phyloP scores from a whole-genome alignment of 2,797 vertebrate species.

The Pseudochirops cupreus region DNA sequence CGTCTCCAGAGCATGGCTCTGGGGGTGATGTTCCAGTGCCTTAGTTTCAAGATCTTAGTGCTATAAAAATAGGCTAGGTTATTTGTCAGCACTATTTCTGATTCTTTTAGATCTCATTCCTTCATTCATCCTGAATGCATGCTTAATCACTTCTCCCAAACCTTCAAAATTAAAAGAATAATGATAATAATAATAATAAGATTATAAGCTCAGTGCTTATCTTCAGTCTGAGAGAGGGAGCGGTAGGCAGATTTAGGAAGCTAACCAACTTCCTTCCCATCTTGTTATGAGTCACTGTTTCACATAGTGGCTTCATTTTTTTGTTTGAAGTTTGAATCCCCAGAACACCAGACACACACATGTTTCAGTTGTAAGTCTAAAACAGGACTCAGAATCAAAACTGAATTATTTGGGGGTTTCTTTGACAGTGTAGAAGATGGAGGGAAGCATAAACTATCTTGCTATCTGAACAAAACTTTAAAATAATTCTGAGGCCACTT shows the following conservation, averaged over 20 bases:
- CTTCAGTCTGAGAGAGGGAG: background rate
- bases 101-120: background rate
- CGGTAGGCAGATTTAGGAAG: background rate
- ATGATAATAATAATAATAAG: background rate
- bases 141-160: background rate
- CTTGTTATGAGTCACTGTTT: background rate
- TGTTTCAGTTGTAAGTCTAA: slow-evolving; percentile 43
- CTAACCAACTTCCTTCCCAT: background rate
- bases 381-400: slow-evolving; percentile 43
- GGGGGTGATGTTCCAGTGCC: slow-evolving; percentile 3
- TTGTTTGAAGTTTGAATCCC: slow-evolving; percentile 25
- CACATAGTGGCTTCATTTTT: background rate
- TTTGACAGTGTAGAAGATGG: slow-evolving; percentile 22
- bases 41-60: background rate
- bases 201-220: background rate
- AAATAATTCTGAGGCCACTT: slow-evolving; percentile 19
- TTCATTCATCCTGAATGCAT: background rate
- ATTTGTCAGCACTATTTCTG: background rate
- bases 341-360: slow-evolving; percentile 2
- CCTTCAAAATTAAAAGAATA: background rate
- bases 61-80: background rate
- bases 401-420: slow-evolving; percentile 41
- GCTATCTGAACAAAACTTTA: slow-evolving; percentile 23
- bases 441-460: slow-evolving; percentile 34
- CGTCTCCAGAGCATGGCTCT: background rate